Conservation (phyloP, 2,113 vertebrate species). For the Carlito syrichta region DNA sequence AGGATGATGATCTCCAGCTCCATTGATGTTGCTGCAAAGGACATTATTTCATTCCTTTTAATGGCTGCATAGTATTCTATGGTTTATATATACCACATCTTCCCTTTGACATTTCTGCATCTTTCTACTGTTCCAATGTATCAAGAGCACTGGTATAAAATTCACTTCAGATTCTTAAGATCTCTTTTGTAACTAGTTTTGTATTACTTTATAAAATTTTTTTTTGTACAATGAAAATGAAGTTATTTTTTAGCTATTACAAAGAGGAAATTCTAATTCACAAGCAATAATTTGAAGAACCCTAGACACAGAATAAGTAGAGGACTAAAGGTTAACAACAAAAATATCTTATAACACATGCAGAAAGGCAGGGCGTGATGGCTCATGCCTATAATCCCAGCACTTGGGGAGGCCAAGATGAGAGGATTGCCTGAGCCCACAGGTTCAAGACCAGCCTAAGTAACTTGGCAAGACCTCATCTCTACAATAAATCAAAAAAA, state of each 20-base stretch:
- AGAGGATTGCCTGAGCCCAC: too few relatives aligned
- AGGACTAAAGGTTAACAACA: background rate
- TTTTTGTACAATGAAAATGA: background rate
- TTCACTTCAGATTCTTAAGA: background rate
- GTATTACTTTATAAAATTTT: background rate
- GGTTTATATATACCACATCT: too few relatives aligned
- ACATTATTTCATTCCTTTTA: too few relatives aligned
- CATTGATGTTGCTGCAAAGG: too few relatives aligned
- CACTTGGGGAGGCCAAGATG: too few relatives aligned
- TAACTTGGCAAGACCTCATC: too few relatives aligned
- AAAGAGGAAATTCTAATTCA: background rate
- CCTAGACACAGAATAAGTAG: background rate
- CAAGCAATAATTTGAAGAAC: background rate
- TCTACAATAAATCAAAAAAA: too few relatives aligned
- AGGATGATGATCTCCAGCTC: too few relatives aligned
- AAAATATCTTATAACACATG: background rate
- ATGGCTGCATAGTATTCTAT: too few relatives aligned
- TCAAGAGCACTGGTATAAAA: background rate
- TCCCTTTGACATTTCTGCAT: background rate
- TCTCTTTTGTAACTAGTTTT: background rate
- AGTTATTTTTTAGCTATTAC: background rate
- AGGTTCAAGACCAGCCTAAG: too few relatives aligned
- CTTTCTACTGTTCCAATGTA: background rate
- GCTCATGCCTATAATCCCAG: too few relatives aligned
- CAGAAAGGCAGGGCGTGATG: too few relatives aligned